These are phyloP conservation scores for Quadriops clusia DNA, from an alignment of 2,888 invertebrate genomes.

Conservation along the genomic window DNA sequence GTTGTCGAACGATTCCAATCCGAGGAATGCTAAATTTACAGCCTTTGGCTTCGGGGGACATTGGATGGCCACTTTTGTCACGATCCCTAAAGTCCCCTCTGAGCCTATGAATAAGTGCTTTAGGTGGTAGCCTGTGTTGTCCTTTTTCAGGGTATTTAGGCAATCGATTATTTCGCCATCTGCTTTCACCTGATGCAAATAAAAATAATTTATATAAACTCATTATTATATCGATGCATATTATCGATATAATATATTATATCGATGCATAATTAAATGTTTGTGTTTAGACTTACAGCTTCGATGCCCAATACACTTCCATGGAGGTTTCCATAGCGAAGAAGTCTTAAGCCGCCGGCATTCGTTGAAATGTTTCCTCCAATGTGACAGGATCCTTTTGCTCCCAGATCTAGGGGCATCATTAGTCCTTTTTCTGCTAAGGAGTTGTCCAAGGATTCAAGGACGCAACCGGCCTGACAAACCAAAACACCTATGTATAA, in stretches of 20 bases:
- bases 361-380: constrained; percentile 95
- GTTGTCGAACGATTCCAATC: constrained; percentile 64
- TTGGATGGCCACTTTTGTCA: constrained; percentile 84
- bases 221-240: too few relatives aligned
- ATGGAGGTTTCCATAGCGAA: constrained; percentile 91
- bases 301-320: constrained; percentile 85
- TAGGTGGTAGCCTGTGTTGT: constrained; percentile 95
- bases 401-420: constrained; percentile 93
- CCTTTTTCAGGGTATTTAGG: constrained; percentile 79
- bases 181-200: constrained; percentile 55
- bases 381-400: constrained; percentile 90
- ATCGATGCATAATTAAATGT: too few relatives aligned
- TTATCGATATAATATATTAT: too few relatives aligned
- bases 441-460: constrained; percentile 72
- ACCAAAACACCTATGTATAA: constrained; percentile 51
- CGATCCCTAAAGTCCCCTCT: constrained; percentile 90
- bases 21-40: constrained; percentile 79
- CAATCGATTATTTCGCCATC: constrained; percentile 78
- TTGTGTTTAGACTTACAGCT: constrained; percentile 62
- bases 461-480: constrained; percentile 89
- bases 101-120: constrained; percentile 96
- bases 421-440: constrained; percentile 64
- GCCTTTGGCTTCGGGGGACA: constrained; percentile 78
- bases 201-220: constrained; percentile 2
- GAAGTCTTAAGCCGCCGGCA: constrained; percentile 87